Evolutionary conservation across 2,888 invertebrate genomes (phyloP), one percentile per base, ranked within the genome.

Genomic region (Spodoptera exigua): DNA sequence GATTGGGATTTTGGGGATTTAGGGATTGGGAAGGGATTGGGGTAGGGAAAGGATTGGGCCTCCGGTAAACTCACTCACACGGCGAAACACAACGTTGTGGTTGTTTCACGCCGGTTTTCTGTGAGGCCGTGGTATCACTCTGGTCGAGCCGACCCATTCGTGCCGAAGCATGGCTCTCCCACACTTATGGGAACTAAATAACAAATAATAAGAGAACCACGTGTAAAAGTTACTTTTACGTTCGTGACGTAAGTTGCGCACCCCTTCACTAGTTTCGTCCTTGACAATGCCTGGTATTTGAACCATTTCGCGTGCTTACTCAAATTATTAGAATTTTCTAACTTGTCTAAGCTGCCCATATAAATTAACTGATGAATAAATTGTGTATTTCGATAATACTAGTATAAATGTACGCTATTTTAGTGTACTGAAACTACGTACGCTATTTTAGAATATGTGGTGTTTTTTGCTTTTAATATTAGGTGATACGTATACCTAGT

Each of bases 251-350:
- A 61, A 67, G 35, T 27, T 40, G 13, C 21, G 17, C 56, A 62
- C 62, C 59, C 57, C 55, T 61, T 72, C 48, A 69, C 53, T 61
- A 39, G 59, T 53, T 16, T 40, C 56, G 76, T 69, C 74, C 74
- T 76, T 74, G 65, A 63, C 62, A 76, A 57, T 66, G 61, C 53
- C 56, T 73, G 64, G 54, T 63, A 70, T 71, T 79, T 65, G 60
- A 66, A 61, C 63, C 56, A 64, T 69, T 76, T 83, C 78, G 83
- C 82, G 82, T 84, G 85, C 72, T 75, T 39, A 58, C 72, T 63
- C 60, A 73, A 78, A 80, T 79, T 74, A 69, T 72, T 78, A 67
- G 65, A 76, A 76, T 76, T 79, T 78, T 70, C 73, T 73, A 75
- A 75, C 43, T 60, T 56, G 27, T 43, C 41, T 52, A 52, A 47